Evolutionary conservation across 2,888 invertebrate species (phyloP), one percentile per base, ranked within the genome.

Genomic region (Tortricodes alternella): DNA sequence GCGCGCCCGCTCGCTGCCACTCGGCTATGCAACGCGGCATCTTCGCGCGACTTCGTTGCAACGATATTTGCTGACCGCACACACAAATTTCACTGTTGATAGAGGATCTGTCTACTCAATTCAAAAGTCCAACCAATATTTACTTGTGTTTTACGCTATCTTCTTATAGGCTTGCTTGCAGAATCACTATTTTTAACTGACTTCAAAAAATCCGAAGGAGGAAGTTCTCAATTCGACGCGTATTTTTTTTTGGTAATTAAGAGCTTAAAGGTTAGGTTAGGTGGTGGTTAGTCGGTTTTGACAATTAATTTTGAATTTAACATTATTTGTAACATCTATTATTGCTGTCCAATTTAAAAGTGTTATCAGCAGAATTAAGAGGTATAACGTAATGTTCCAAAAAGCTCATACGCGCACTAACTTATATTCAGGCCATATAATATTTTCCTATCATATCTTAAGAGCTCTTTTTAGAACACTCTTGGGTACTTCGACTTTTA

Each of bases 401-500:
- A 23, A 23, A 37, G 13, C 23, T 37, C 29, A 23, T 32, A 50
- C 32, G 18, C 11, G 32, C 37, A 38, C 39, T 55, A 59, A 50
- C 55, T 46, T 59, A 50, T 55, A 55, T 59, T 59, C 58, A 59
- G 59, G 46, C 57, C 46, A 56, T 64, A 70, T 64, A n/a, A 62
- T 68, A 65, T 59, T 61, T 70, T 71, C 73, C 71, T 74, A 76
- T 80, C 80, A 76, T 76, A 82, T 75, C 78, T 76, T 80, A 81
- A 82, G 80, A 81, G 77, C 74, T 80, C 80, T 83, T 86, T 86
- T 84, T 82, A 84, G 82, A 85, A 82, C 78, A 82, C 83, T 87
- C 85, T 81, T 75, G 87, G 81, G 85, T 80, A 85, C 83, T 87
- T 83, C 87, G 86, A 86, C 81, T 89, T 88, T 89, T 89, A 89